These are phyloP conservation scores for Apis dorsata DNA, from an alignment of 1,140 invertebrate genomes.

Conservation along the genomic window DNA sequence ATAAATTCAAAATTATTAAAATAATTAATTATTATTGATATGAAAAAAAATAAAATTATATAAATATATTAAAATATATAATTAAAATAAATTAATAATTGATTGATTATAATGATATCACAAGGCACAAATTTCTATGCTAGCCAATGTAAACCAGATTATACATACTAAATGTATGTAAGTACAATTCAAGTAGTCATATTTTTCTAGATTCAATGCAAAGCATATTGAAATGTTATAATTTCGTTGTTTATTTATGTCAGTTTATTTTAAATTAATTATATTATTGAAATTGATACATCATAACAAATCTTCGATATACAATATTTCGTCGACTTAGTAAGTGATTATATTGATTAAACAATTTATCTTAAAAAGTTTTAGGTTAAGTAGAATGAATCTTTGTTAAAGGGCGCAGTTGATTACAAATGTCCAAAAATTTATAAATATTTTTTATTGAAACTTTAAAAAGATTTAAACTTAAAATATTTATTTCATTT, in stretches of 20 bases:
- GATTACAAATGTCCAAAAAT: constrained; percentile 41
- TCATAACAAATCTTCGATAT: constrained; percentile 26
- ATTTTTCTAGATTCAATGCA: constrained; percentile 15
- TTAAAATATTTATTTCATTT: constrained; percentile 8
- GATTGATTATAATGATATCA: neutral
- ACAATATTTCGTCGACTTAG: constrained; percentile 27
- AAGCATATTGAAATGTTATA: constrained; percentile 6
- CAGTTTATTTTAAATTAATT: neutral
- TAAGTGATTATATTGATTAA: constrained; percentile 40
- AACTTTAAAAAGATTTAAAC: constrained; percentile 13
- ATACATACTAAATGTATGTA: neutral
- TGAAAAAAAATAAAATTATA: neutral
- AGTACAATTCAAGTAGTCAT: constrained; percentile 11
- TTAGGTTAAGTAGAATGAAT: constrained; percentile 61
- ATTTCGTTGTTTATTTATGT: constrained; percentile 21
- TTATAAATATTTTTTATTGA: neutral
- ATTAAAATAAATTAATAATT: neutral
- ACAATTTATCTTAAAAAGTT: constrained; percentile 55
- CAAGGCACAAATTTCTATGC: neutral
- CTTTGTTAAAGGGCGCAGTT: constrained; percentile 43
- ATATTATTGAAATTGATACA: neutral
- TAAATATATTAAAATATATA: neutral
- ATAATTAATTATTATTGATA: neutral
- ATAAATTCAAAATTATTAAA: neutral
- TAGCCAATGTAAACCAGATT: neutral